phyloP scores from a whole-genome alignment of 2,113 vertebrate genomes.

The Calidris pygmaea region DNA sequence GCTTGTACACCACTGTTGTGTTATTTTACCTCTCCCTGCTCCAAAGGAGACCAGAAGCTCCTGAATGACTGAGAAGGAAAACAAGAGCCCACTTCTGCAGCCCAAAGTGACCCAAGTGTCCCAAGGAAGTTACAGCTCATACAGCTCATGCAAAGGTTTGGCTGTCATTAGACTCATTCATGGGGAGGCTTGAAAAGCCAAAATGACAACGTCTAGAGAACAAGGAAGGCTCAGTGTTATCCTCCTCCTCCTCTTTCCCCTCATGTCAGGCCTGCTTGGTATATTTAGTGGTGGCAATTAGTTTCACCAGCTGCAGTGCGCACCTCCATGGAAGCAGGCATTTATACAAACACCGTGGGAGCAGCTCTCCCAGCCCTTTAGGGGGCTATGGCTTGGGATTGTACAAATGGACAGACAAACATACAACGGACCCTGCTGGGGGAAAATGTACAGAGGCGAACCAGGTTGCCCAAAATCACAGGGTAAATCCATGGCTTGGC shows the following conservation, averaged over 20 bases:
- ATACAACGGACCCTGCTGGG: neutral
- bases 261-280: neutral
- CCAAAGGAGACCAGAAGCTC: neutral
- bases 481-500: neutral
- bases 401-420: neutral
- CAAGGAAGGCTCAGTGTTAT: neutral
- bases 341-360: accelerated
- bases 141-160: neutral
- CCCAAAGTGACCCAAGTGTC: neutral
- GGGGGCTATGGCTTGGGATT: neutral
- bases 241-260: neutral
- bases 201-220: neutral
- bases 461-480: neutral
- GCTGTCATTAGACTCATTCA: neutral
- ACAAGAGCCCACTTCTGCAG: neutral
- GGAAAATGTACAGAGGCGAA: neutral
- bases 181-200: neutral
- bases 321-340: neutral
- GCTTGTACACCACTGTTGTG: neutral
- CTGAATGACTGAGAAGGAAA: neutral
- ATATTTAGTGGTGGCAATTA: neutral
- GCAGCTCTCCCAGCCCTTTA: neutral
- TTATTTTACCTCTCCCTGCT: neutral
- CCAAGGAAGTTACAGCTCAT: neutral
- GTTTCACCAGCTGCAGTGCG: neutral